Percentiles rank a stretch among this genome's conserved stretches.
These are phyloP conservation scores for Vulpes lagopus DNA, from an alignment of 2,113 vertebrate genomes.

Conservation along the genomic window DNA sequence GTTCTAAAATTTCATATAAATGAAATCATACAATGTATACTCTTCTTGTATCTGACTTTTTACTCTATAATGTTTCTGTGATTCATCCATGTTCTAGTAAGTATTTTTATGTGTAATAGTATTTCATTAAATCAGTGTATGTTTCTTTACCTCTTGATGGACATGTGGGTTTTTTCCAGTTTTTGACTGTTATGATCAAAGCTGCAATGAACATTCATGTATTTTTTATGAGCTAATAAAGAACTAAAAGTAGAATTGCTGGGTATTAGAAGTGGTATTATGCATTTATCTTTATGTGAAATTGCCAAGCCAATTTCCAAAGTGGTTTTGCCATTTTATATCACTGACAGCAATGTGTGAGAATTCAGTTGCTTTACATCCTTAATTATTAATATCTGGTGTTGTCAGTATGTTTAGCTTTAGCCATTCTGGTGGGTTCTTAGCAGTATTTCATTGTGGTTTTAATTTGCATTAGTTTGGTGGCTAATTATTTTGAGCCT, in stretches of 20 bases:
- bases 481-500: neutral
- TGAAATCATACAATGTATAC: neutral
- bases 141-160: conserved; percentile 42
- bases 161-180: conserved; percentile 22
- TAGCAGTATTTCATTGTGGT: neutral
- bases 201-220: neutral
- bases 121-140: conserved; percentile 24
- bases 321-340: neutral
- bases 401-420: neutral
- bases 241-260: neutral
- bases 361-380: neutral
- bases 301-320: neutral
- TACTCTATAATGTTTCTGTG: neutral
- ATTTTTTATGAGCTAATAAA: conserved; percentile 12
- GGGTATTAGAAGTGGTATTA: neutral
- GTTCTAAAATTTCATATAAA: conserved; percentile 32
- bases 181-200: conserved; percentile 25
- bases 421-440: neutral
- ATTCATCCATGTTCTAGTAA: conserved; percentile 2
- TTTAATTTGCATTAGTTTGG: conserved; percentile 37
- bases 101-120: neutral
- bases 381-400: neutral
- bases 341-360: neutral
- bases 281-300: conserved; percentile 7
- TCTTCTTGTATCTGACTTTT: conserved; percentile 41